Conservation (phyloP, 2,113 vertebrate genomes). For the Condylura cristata region DNA sequence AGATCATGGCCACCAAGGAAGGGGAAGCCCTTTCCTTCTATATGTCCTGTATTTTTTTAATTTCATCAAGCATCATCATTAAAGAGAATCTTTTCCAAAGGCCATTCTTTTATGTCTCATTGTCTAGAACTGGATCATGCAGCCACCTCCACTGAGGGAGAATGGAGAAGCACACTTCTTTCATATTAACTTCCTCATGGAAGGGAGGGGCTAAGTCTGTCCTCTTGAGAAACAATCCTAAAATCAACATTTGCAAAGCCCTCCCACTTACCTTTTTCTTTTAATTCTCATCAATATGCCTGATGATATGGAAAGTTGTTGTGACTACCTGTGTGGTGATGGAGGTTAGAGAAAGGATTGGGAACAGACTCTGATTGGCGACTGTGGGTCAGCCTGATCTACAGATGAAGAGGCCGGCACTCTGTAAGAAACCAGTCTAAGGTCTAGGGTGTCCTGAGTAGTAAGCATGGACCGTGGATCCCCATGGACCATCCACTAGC, state of each 20-base stretch:
- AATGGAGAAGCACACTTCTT: not conserved
- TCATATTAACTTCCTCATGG: not conserved
- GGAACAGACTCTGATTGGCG: not conserved
- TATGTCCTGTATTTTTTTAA: not conserved
- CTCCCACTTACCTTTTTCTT: not conserved
- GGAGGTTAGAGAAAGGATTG: not conserved
- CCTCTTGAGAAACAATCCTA: not conserved
- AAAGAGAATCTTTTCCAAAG: not conserved
- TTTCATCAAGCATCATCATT: not conserved
- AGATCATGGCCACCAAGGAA: not conserved
- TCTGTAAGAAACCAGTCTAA: not conserved
- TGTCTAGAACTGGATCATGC: not conserved
- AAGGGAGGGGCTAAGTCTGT: not conserved
- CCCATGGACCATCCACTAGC: not conserved
- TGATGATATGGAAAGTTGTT: not conserved
- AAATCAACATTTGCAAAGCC: not conserved
- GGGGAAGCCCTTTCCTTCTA: not conserved
- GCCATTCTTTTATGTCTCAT: not conserved
- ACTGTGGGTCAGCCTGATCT: not conserved
- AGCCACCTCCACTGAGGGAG: not conserved
- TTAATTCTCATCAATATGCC: not conserved
- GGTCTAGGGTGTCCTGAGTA: not conserved
- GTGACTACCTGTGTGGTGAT: not conserved
- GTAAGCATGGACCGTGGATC: not conserved
- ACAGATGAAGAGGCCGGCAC: not conserved